Evolutionary conservation across 92 coral and sea anemone species (phyloP).

Genomic region (Epizoanthus scotinus): DNA sequence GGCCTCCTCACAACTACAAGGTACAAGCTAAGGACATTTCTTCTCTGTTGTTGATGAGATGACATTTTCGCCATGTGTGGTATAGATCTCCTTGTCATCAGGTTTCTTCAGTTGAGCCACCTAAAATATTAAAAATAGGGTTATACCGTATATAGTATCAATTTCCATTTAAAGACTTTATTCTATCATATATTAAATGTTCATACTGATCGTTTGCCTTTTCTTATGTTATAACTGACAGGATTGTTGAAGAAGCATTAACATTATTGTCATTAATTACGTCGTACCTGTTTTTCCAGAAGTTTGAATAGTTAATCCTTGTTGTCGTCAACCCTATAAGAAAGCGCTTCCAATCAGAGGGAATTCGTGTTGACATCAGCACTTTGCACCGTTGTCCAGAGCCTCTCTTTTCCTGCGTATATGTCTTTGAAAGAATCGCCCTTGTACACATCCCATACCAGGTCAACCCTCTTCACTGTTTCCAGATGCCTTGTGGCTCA

Average conservation of each 20-base stretch:
- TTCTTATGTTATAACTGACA: neutral
- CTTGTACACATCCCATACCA: slow-evolving; percentile 60
- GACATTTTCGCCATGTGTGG: slow-evolving; percentile 43
- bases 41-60: slow-evolving; percentile 20
- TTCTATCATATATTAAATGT: too few species aligned
- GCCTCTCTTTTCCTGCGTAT: slow-evolving; percentile 34
- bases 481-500: slow-evolving; percentile 55
- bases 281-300: slow-evolving; percentile 28
- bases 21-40: slow-evolving; percentile 37
- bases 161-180: too few species aligned
- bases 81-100: slow-evolving; percentile 51
- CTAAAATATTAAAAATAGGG: neutral
- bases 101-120: slow-evolving; percentile 48
- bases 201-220: neutral
- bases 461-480: slow-evolving; percentile 54
- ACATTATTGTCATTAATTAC: neutral
- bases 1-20: slow-evolving; percentile 60
- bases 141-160: too few species aligned
- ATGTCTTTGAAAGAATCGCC: slow-evolving; percentile 60
- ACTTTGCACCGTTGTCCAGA: slow-evolving; percentile 48
- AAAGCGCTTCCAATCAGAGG: slow-evolving; percentile 44
- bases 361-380: slow-evolving; percentile 33
- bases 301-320: slow-evolving; percentile 48
- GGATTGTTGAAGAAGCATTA: neutral
- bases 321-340: slow-evolving; percentile 45